phyloP scores from a whole-genome alignment of 2,113 vertebrate species.

The Naja naja region DNA sequence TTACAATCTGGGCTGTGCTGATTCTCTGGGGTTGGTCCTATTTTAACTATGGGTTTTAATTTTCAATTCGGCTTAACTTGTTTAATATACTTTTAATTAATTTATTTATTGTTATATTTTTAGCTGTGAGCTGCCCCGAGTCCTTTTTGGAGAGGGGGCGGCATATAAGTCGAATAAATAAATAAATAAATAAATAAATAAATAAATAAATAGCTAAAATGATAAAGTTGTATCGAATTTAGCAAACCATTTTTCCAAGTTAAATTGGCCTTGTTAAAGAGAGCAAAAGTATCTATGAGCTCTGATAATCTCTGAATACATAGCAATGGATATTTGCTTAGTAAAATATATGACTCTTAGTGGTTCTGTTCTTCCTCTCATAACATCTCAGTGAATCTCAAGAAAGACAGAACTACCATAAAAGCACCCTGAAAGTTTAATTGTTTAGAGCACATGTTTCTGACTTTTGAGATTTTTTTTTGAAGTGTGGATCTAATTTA shows the following conservation, averaged over 20 bases:
- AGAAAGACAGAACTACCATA: neutral
- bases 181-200: too few relatives aligned
- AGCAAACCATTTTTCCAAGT: neutral
- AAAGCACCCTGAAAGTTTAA: neutral
- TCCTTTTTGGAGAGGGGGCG: too few relatives aligned
- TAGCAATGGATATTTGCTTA: neutral
- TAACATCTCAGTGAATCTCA: neutral
- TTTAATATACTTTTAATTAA: too few relatives aligned
- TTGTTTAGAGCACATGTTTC: neutral
- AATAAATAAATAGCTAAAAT: too few relatives aligned
- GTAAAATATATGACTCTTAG: neutral
- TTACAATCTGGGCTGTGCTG: too few relatives aligned
- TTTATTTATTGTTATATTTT: too few relatives aligned
- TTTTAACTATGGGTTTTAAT: too few relatives aligned
- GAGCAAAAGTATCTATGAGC: neutral
- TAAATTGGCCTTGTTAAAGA: constrained; percentile 11
- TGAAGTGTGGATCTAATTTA: neutral
- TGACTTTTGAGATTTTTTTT: neutral
- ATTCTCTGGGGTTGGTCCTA: too few relatives aligned
- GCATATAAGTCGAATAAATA: too few relatives aligned
- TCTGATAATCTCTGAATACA: neutral
- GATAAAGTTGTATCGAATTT: constrained; percentile 43
- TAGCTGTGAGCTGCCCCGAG: too few relatives aligned
- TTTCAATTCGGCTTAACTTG: too few relatives aligned
- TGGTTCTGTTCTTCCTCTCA: neutral